Conservation (phyloP, 2,888 invertebrate species). For the Microplitis manilae region DNA sequence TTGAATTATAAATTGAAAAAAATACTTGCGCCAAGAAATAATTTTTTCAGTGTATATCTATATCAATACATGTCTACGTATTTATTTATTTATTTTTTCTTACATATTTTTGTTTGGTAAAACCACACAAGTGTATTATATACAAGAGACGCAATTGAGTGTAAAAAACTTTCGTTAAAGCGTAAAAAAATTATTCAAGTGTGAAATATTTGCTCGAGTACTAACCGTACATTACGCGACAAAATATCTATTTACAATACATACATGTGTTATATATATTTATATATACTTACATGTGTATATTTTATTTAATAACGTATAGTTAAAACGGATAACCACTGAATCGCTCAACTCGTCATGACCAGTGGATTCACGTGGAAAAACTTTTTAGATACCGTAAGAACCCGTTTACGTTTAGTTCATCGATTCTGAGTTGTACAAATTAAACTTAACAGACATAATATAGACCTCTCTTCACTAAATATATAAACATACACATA, state of each 20-base stretch:
- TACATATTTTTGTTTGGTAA: not conserved
- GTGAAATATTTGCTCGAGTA: not conserved
- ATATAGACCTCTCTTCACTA: no score
- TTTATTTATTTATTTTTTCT: no score
- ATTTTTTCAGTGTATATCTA: no score
- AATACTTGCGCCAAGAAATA: no score
- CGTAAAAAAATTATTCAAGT: constrained; percentile 5
- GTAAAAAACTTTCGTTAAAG: constrained; percentile 2
- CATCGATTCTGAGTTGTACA: constrained; percentile 24
- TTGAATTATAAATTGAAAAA: no score
- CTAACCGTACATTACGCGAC: not conserved
- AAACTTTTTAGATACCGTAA: constrained; percentile 32
- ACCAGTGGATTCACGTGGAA: constrained; percentile 30
- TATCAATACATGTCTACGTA: no score
- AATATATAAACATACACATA: no score
- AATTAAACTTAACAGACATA: constrained; percentile 12
- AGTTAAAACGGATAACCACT: not conserved
- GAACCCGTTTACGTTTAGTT: not conserved
- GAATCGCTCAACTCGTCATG: constrained; percentile 20
- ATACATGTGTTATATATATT: not conserved
- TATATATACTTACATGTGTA: not conserved
- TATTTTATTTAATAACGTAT: not conserved
- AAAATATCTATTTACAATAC: not conserved
- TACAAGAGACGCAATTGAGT: not conserved
- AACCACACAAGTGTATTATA: not conserved